These are phyloP conservation scores for Cossypha caffra DNA, from an alignment of 2,797 vertebrate genomes.

Conservation along the genomic window DNA sequence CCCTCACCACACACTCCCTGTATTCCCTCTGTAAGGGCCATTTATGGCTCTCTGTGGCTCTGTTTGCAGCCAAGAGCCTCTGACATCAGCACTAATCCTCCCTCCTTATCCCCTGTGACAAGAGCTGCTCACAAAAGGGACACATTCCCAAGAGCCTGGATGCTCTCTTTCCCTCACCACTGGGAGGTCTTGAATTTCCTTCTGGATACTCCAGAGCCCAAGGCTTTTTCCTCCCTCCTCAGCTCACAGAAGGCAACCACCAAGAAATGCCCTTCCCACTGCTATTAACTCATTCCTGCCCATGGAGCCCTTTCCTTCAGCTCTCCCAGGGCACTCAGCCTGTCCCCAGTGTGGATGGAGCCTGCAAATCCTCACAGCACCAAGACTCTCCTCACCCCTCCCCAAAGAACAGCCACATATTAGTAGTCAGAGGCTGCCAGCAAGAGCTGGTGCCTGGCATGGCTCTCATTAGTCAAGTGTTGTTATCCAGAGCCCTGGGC, in stretches of 20 bases:
- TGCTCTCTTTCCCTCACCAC: neutral
- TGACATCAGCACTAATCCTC: neutral
- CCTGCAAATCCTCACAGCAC: neutral
- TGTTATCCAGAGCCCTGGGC: neutral
- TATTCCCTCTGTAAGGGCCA: neutral
- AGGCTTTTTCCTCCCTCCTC: neutral
- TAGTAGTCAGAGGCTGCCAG: neutral
- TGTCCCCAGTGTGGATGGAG: fast-evolving
- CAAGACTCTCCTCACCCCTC: neutral
- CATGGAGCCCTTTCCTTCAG: neutral
- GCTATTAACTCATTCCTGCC: neutral
- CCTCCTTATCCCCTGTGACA: neutral
- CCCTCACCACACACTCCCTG: neutral
- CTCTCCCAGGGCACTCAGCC: neutral
- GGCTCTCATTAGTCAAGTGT: neutral
- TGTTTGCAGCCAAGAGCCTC: slow-evolving; percentile 7
- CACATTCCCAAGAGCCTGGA: neutral
- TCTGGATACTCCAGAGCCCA: neutral
- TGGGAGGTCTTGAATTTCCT: neutral
- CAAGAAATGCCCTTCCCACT: neutral
- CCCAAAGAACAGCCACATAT: neutral
- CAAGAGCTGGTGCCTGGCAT: neutral
- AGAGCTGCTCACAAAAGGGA: neutral
- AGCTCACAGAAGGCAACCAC: neutral
- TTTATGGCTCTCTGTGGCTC: neutral